Conservation (phyloP, 2,797 vertebrate species). For the Sebastiscus albofasciatus region DNA sequence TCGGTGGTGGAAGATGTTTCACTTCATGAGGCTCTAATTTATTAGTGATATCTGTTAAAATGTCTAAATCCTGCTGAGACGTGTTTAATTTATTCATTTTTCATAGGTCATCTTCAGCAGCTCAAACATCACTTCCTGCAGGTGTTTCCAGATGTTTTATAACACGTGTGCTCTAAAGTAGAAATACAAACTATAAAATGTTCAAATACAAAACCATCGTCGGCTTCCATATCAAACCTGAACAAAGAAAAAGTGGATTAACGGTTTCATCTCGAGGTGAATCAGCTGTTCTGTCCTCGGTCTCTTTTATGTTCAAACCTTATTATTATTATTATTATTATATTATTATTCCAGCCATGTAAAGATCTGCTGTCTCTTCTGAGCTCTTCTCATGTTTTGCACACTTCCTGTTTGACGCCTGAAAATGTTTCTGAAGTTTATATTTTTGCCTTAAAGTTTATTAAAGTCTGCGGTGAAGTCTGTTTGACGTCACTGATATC, state of each 20-base stretch:
- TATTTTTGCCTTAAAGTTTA: constrained; percentile 61
- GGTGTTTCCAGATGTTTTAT: not conserved
- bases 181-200: not conserved
- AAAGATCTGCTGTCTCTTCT: not conserved
- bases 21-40: not conserved
- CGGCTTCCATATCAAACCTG: not conserved
- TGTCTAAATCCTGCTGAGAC: constrained; percentile 25
- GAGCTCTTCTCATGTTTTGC: not conserved
- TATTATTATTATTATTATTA: too few species aligned
- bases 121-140: not conserved
- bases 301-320: too few species aligned
- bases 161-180: too few species aligned
- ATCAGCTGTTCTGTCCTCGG: too few species aligned
- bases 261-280: too few species aligned
- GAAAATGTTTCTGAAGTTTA: constrained; percentile 3
- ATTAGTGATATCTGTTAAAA: not conserved
- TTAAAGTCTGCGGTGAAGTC: constrained; percentile 33
- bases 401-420: constrained; percentile 1
- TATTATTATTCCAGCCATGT: not conserved
- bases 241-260: too few species aligned
- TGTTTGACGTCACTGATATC: constrained; percentile 45
- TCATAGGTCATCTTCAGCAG: not conserved
- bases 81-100: constrained; percentile 1
- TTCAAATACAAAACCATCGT: not conserved
- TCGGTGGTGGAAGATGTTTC: not conserved